These are phyloP conservation scores for Platycheirus rosarum DNA, from an alignment of 2,888 invertebrate species.

Conservation along the genomic window DNA sequence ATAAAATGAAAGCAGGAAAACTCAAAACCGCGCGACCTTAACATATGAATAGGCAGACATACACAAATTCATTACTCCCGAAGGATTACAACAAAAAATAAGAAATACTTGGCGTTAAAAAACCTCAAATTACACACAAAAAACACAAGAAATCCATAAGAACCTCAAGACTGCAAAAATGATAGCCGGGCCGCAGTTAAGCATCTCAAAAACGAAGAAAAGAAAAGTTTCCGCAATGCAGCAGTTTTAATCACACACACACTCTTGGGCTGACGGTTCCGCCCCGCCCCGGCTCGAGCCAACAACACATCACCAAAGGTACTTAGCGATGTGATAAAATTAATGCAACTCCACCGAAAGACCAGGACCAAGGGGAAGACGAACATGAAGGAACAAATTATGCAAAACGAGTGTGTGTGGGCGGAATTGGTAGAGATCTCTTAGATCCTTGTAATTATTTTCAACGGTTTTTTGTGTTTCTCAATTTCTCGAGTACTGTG, in stretches of 20 bases:
- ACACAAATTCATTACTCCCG: conserved; percentile 58
- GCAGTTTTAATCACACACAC: conserved; percentile 71
- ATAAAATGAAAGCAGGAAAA: conserved; percentile 25
- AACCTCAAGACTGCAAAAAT: conserved; percentile 57
- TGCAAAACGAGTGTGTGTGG: conserved; percentile 63
- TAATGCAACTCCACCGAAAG: conserved; percentile 67
- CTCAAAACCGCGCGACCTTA: conserved; percentile 46
- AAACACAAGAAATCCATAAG: conserved; percentile 22
- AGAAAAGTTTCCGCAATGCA: conserved; percentile 71
- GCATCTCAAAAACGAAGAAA: conserved; percentile 36
- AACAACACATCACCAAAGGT: conserved; percentile 29
- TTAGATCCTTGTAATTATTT: conserved; percentile 71
- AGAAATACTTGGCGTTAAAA: conserved; percentile 19
- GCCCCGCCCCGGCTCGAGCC: neutral
- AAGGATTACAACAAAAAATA: conserved; percentile 32
- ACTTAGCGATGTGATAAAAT: conserved; percentile 66
- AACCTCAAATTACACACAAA: conserved; percentile 52
- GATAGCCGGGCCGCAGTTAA: conserved; percentile 62
- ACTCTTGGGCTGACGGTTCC: conserved; percentile 44
- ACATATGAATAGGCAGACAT: conserved; percentile 34
- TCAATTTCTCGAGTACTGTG: conserved; percentile 57
- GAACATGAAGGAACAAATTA: conserved; percentile 70
- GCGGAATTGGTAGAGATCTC: conserved; percentile 58
- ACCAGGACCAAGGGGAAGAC: conserved; percentile 56
- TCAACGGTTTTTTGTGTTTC: conserved; percentile 66